A percentile compares a stretch with the other conserved stretches of the same genome.
These are phyloP conservation scores for Brienomyrus brachyistius DNA, from an alignment of 2,113 vertebrate genomes.

Conservation along the genomic window DNA sequence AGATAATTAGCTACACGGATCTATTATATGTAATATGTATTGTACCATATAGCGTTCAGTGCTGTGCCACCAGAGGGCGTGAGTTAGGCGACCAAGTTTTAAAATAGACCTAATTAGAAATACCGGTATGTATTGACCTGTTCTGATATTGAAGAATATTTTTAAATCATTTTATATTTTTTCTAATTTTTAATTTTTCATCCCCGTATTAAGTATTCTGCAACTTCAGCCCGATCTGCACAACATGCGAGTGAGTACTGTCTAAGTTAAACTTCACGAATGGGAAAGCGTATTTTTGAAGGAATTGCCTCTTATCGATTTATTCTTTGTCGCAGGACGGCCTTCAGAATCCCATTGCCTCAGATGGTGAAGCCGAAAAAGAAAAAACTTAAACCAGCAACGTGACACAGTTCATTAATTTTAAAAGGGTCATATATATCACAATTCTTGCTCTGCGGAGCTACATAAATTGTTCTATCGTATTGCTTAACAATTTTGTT, in stretches of 20 bases:
- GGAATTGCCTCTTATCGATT: not conserved
- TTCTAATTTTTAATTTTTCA: slow-evolving; percentile 21
- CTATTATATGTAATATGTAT: not conserved
- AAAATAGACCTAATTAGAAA: not conserved
- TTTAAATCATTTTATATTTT: not conserved
- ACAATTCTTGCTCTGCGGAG: not conserved
- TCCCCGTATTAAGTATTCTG: slow-evolving; percentile 77
- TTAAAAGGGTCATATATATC: not conserved
- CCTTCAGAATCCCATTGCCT: slow-evolving; percentile 92
- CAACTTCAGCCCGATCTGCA: slow-evolving; percentile 97
- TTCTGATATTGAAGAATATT: not conserved
- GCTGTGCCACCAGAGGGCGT: not conserved
- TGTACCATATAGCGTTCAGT: not conserved
- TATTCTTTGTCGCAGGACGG: slow-evolving; percentile 67
- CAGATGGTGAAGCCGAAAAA: slow-evolving; percentile 93
- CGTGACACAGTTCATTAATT: slow-evolving; percentile 27
- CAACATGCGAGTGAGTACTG: slow-evolving; percentile 92
- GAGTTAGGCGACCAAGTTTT: not conserved
- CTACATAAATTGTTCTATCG: not conserved
- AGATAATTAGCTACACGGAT: not conserved
- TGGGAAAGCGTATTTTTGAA: not conserved
- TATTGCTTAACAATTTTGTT: not conserved
- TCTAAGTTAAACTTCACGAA: not conserved
- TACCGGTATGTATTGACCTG: not conserved
- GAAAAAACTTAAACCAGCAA: slow-evolving; percentile 79